These are phyloP conservation scores for Lasioglossum calceatum DNA, from an alignment of 2,888 invertebrate species.

Conservation along the genomic window DNA sequence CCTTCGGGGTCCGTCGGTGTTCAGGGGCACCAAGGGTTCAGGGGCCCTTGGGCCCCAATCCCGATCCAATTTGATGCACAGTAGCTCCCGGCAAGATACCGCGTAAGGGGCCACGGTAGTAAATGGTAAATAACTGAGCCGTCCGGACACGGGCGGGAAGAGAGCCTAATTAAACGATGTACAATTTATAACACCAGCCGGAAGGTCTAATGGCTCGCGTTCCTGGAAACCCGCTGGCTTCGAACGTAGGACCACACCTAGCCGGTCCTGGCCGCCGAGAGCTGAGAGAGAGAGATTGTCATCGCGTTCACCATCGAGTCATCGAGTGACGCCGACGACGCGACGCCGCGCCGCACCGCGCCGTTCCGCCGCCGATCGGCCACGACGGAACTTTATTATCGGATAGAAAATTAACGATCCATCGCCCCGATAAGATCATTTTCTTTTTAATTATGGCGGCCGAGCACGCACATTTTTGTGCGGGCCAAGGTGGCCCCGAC, in stretches of 20 bases:
- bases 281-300: conserved; percentile 78
- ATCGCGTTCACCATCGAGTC: conserved; percentile 70
- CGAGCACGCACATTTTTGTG: background rate
- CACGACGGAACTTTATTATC: conserved; percentile 16
- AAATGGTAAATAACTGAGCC: conserved; percentile 79
- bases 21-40: background rate
- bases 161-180: conserved; percentile 84
- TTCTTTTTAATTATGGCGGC: conserved; percentile 3
- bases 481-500: background rate
- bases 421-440: background rate
- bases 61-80: conserved; percentile 81
- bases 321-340: conserved; percentile 65
- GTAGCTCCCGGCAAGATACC: conserved; percentile 74
- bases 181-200: conserved; percentile 84
- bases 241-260: conserved; percentile 83
- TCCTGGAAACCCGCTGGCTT: conserved; percentile 83
- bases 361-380: conserved; percentile 23
- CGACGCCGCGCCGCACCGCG: background rate
- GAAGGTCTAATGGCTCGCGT: conserved; percentile 84
- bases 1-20: background rate
- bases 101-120: conserved; percentile 68
- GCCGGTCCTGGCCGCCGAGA: conserved; percentile 69
- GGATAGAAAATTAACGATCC: conserved; percentile 18
- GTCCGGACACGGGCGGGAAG: conserved; percentile 72
- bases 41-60: conserved; percentile 63